phyloP scores from a whole-genome alignment of 2,113 vertebrate species.

The Hirundichthys speculiger region DNA sequence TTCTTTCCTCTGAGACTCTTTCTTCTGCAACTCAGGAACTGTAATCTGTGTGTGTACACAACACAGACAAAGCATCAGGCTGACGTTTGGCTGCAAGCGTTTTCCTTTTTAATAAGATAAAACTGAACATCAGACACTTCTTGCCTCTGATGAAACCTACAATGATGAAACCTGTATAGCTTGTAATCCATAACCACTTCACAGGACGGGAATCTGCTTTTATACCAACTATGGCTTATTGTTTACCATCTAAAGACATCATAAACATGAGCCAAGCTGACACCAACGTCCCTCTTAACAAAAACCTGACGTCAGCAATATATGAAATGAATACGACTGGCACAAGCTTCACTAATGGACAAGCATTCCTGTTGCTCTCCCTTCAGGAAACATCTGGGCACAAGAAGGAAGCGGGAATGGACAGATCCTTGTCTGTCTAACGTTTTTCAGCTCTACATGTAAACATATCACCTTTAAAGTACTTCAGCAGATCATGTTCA shows the following conservation, averaged over 20 bases:
- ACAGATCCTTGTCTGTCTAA: conserved; percentile 31
- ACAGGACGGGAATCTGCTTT: no score
- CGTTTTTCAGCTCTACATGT: conserved; percentile 31
- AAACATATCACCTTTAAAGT: conserved; percentile 49
- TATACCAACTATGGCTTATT: not conserved
- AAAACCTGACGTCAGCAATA: conserved; percentile 55
- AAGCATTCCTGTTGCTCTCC: conserved; percentile 41
- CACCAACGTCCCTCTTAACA: conserved; percentile 41
- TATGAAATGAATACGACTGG: conserved; percentile 44
- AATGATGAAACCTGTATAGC: no score
- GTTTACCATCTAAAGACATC: conserved; percentile 32
- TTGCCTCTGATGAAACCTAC: conserved; percentile 28
- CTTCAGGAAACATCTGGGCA: conserved; percentile 79
- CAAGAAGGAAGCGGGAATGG: conserved; percentile 57
- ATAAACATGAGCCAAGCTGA: conserved; percentile 49
- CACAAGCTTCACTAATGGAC: conserved; percentile 50
- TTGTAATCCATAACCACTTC: no score
- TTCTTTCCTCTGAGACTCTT: conserved; percentile 46
- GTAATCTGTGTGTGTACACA: conserved; percentile 52
- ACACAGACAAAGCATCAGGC: conserved; percentile 9
- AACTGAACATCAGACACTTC: not conserved
- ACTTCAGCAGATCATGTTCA: conserved; percentile 21
- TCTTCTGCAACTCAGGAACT: conserved; percentile 40
- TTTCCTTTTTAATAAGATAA: not conserved
- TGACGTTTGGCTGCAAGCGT: not conserved